A percentile compares a stretch with the other conserved stretches of the same genome.
These are phyloP conservation scores for Lepus townsendii DNA, from an alignment of 2,797 vertebrate genomes.

Conservation along the genomic window DNA sequence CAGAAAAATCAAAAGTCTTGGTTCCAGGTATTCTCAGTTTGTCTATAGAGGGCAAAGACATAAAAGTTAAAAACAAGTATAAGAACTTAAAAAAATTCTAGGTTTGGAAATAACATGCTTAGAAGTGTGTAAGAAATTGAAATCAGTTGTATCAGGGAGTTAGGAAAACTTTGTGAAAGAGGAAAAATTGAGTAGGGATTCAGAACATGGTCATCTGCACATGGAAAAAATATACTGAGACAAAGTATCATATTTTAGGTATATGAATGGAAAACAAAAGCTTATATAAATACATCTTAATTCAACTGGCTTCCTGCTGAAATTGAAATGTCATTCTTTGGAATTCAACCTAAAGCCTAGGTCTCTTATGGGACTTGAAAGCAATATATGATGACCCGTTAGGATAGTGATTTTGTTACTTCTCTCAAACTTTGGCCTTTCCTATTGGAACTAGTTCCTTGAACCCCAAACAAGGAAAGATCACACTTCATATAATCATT, in stretches of 20 bases:
- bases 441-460: not conserved
- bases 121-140: not conserved
- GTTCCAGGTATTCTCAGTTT: not conserved
- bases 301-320: not conserved
- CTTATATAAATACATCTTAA: not conserved
- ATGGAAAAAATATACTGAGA: not conserved
- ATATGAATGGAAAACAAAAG: not conserved
- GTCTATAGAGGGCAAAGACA: not conserved
- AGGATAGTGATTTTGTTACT: accelerated
- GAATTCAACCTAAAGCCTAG: not conserved
- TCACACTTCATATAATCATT: not conserved
- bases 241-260: not conserved
- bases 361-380: not conserved
- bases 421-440: not conserved
- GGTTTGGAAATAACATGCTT: not conserved
- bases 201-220: not conserved
- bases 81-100: not conserved
- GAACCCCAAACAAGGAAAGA: not conserved
- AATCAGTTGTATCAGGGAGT: not conserved
- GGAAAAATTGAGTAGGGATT: not conserved
- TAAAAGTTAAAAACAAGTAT: not conserved
- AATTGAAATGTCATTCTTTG: not conserved
- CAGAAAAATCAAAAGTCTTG: not conserved
- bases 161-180: not conserved
- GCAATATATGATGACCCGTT: not conserved